Evolutionary conservation across 2,113 vertebrate genomes (phyloP).

Genomic region (Galeopterus variegatus): DNA sequence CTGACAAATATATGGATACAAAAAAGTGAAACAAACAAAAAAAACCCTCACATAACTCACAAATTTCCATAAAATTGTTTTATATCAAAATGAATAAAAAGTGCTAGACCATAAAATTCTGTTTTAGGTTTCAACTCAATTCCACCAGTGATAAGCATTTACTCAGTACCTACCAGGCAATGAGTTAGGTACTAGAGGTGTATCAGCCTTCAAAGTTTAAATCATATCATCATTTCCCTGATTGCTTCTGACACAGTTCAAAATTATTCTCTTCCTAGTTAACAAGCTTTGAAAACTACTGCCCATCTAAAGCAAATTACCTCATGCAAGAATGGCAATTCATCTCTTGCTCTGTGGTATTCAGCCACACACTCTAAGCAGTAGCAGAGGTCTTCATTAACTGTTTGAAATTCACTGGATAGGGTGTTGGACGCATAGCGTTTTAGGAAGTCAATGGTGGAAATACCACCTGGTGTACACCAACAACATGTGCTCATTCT

Average conservation of each 20-base stretch:
- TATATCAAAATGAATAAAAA: not conserved
- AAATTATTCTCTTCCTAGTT: not conserved
- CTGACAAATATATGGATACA: not conserved
- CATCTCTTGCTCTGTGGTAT: constrained; percentile 91
- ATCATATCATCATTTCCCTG: not conserved
- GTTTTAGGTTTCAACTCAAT: not conserved
- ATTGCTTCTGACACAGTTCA: not conserved
- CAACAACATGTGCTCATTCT: constrained; percentile 94
- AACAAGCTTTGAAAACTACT: not conserved
- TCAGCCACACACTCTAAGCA: constrained; percentile 93
- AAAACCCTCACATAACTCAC: not conserved
- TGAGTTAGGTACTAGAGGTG: too few relatives aligned
- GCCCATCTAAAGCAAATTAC: constrained; percentile 79
- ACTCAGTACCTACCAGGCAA: not conserved
- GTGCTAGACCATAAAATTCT: not conserved
- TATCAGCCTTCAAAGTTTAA: not conserved
- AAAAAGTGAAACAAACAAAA: not conserved
- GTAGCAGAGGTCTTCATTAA: constrained; percentile 91
- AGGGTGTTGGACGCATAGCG: constrained; percentile 84
- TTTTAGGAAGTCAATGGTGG: constrained; percentile 84
- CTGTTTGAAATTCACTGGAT: constrained; percentile 82
- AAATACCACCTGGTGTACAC: constrained; percentile 89
- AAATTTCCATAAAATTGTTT: not conserved
- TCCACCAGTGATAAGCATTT: not conserved
- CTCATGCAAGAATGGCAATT: constrained; percentile 88